Conservation (phyloP, 2,113 vertebrate genomes). For the Otocyon megalotis region DNA sequence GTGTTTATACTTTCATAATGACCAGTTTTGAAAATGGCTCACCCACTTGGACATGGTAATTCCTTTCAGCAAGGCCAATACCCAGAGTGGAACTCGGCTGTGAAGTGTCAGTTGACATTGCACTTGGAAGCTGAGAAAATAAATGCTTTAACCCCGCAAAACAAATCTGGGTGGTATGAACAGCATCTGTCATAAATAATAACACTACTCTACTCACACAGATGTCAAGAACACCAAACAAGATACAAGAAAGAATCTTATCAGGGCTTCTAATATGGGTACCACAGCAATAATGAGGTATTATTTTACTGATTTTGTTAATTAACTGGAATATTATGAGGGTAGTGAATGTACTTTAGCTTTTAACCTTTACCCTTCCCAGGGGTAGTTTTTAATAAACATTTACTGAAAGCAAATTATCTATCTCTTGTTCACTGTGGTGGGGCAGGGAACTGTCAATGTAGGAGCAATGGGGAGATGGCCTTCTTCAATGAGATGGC, state of each 20-base stretch:
- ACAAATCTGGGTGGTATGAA: not conserved
- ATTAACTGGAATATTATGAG: not conserved
- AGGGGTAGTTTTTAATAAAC: not conserved
- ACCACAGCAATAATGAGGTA: not conserved
- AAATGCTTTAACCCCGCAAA: not conserved
- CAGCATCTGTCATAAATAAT: not conserved
- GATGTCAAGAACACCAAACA: not conserved
- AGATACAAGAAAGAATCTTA: not conserved
- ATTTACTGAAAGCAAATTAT: not conserved
- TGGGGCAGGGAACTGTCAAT: accelerated
- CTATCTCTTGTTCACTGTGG: not conserved
- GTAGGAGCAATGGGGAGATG: not conserved
- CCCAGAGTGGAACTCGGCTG: not conserved
- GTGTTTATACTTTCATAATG: not conserved
- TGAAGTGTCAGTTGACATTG: not conserved
- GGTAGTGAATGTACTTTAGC: not conserved
- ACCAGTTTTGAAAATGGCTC: not conserved
- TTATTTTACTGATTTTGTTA: not conserved
- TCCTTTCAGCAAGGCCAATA: not conserved
- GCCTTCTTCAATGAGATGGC: not conserved
- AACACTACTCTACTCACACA: not conserved
- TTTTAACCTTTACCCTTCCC: not conserved
- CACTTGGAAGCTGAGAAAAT: not conserved
- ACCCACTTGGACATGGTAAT: not conserved
- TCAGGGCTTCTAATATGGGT: not conserved